Evolutionary conservation across 1,140 invertebrate species (phyloP).

Genomic region (Copidosoma floridanum): DNA sequence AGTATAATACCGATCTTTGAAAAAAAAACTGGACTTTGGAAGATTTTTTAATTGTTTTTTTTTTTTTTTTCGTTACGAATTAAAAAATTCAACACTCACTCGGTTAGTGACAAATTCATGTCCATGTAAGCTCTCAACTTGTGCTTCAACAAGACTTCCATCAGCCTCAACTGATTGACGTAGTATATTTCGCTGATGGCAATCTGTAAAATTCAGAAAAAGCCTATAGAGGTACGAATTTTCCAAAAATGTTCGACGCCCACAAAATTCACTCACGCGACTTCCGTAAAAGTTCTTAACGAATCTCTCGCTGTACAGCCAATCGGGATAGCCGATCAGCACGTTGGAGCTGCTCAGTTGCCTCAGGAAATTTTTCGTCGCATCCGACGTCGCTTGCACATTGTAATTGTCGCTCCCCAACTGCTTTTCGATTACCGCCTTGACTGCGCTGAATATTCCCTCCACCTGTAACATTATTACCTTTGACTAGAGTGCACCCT

Average conservation of each 20-base stretch:
- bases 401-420: not conserved
- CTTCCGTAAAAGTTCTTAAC: not conserved
- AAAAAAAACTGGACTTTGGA: not conserved
- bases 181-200: not conserved
- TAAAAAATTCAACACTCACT: no score
- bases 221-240: no score
- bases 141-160: not conserved
- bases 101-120: no score
- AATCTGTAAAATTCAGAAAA: no score
- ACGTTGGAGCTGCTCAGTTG: not conserved
- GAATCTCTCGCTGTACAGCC: conserved; percentile 6
- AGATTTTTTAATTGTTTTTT: not conserved
- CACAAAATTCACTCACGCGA: not conserved
- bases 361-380: conserved; percentile 2
- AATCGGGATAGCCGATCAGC: conserved; percentile 12
- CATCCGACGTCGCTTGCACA: not conserved
- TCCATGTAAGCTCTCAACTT: conserved; percentile 1
- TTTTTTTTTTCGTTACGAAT: no score
- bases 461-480: conserved; percentile 6
- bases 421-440: not conserved
- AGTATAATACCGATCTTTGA: not conserved
- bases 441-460: not conserved
- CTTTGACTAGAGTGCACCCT: no score
- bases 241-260: no score
- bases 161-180: conserved; percentile 4